Evolutionary conservation across 2,888 invertebrate species (phyloP).

Genomic region (Tridacna gigas): DNA sequence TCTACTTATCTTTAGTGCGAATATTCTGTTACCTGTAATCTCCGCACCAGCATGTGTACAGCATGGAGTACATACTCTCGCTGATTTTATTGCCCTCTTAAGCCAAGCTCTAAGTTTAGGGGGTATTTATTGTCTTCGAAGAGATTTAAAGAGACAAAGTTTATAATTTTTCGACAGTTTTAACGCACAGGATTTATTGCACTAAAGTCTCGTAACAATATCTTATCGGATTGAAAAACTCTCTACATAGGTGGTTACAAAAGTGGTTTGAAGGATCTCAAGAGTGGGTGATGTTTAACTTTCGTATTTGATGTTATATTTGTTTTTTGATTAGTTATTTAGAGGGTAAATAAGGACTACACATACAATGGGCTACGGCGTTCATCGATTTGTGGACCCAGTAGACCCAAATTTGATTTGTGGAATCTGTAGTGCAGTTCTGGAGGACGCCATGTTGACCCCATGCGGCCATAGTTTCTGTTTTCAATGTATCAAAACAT

Average conservation of each 20-base stretch:
- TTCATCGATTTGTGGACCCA: conserved; percentile 73
- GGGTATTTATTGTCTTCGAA: conserved; percentile 12
- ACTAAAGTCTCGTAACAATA: conserved; percentile 8
- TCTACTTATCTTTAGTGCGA: no score
- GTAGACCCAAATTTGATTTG: conserved; percentile 83
- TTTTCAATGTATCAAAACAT: conserved; percentile 77
- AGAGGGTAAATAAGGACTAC: background rate
- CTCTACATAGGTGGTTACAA: conserved; percentile 15
- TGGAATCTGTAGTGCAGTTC: conserved; percentile 80
- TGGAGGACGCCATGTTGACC: conserved; percentile 81
- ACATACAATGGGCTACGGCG: conserved; percentile 76
- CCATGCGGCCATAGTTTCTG: conserved; percentile 84
- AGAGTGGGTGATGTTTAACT: conserved; percentile 17
- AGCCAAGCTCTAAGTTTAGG: background rate
- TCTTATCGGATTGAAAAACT: conserved; percentile 9
- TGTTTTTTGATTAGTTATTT: conserved; percentile 20
- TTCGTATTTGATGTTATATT: conserved; percentile 21
- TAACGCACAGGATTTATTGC: conserved; percentile 17
- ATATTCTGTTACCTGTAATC: no score
- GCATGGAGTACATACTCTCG: no score
- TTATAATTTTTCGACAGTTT: conserved; percentile 20
- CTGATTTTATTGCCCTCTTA: background rate
- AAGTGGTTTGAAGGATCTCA: conserved; percentile 20
- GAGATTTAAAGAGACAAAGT: conserved; percentile 14
- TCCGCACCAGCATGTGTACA: no score